Evolutionary conservation across 2,888 invertebrate species (phyloP).

Genomic region (Micoletzkya japonica): DNA sequence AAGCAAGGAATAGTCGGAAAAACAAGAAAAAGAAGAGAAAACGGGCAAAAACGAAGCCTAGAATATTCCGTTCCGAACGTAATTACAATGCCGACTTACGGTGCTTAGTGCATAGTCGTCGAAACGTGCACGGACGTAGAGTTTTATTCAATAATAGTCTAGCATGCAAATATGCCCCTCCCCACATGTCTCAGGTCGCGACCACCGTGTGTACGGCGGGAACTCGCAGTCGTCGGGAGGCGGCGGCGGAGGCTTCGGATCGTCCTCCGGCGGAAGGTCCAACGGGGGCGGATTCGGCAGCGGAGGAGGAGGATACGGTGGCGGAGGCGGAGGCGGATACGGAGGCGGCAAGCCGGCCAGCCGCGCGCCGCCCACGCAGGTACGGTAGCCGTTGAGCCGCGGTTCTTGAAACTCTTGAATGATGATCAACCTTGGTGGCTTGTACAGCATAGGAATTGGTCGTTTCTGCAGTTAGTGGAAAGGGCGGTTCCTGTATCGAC

Average conservation of each 20-base stretch:
- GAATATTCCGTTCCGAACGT: too few relatives aligned
- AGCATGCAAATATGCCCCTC: neutral
- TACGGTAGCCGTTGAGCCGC: too few relatives aligned
- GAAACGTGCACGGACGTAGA: too few relatives aligned
- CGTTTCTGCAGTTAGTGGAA: neutral
- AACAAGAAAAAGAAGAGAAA: too few relatives aligned
- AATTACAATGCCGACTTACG: too few relatives aligned
- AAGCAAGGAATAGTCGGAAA: too few relatives aligned
- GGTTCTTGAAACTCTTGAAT: neutral
- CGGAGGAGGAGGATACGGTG: constrained; percentile 22
- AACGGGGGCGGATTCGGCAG: constrained; percentile 29
- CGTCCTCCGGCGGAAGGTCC: neutral
- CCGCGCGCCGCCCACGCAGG: constrained; percentile 28
- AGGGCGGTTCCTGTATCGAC: neutral
- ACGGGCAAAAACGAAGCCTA: too few relatives aligned
- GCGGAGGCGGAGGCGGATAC: constrained; percentile 16
- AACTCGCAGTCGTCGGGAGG: neutral
- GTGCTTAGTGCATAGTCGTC: too few relatives aligned
- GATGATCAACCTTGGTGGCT: neutral
- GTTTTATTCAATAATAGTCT: too few relatives aligned
- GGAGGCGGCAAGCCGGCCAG: constrained; percentile 30
- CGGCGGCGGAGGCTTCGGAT: constrained; percentile 10
- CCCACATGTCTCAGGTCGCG: constrained; percentile 43
- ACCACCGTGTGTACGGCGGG: constrained; percentile 57
- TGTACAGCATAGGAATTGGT: too few relatives aligned